Base-by-base conservation (phyloP, 1,140 invertebrate genomes). In the Musca domestica region DNA sequence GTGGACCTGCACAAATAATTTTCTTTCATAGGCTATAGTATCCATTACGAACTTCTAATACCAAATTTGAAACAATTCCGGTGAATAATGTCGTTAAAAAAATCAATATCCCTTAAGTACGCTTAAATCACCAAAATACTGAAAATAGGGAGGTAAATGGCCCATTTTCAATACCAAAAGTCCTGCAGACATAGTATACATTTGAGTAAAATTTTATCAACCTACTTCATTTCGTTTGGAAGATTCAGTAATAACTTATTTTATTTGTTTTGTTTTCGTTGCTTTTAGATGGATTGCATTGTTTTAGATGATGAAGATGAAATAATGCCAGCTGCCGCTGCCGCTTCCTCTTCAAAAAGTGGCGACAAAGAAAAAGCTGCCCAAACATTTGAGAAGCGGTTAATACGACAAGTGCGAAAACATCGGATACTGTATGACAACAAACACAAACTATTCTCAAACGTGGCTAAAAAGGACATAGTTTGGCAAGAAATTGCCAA, bases 401-500 rank as follows among this genome's bases (percentile, higher is more conserved):
- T 70, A 17, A 67, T 70, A 30, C 15, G 27, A 3, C 23, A 47
- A 17, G 69, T 70, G 17, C 56, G 61, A 6, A 34, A 41, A 19
- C 66, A 67, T 22, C 56, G 58, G 1, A 19, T 56, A 17, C 25
- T 70, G 7, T 70, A 67, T 30, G 66, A 70, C 17, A 66, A 66
- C 17, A 41, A 27, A n/a, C 48, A 67, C 64, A 20, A 25, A 48
- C 10, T 47, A 14, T 70, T 70, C 14, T 23, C 30, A 3, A 67
- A 48, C 17, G n/a, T 52, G 25, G 69, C 63, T 19, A 54, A 52
- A 10, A 67, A 65, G 25, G 12, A 30, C 4, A 12, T 20, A 19
- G 49, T 46, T 14, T 70, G 69, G 69, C 30, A 64, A 10, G 25
- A 64, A 70, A 64, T 70, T 41, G 69, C 65, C 22, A 67, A 65